These are phyloP conservation scores for Leuciscus waleckii DNA, from an alignment of 2,797 vertebrate genomes.

Conservation along the genomic window DNA sequence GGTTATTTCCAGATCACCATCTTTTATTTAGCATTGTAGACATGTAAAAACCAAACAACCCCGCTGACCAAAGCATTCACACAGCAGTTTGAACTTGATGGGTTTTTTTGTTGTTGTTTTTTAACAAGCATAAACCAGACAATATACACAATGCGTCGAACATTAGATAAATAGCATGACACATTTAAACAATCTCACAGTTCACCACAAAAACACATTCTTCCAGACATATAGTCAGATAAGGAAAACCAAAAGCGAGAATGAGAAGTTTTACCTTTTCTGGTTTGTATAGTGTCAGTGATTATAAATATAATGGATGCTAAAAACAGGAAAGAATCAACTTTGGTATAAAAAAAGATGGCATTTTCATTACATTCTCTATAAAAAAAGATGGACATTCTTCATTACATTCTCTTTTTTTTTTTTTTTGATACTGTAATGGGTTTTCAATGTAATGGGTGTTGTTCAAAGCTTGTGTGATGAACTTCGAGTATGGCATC, in stretches of 20 bases:
- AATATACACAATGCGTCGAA: constrained; percentile 63
- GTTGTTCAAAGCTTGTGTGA: constrained; percentile 5
- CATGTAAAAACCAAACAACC: constrained; percentile 70
- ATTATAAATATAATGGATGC: constrained; percentile 14
- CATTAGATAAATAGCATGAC: constrained; percentile 53
- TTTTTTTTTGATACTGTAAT: not conserved
- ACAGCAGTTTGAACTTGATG: constrained; percentile 64
- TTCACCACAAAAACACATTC: constrained; percentile 61
- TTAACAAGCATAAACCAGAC: constrained; percentile 68
- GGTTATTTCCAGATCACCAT: constrained; percentile 63
- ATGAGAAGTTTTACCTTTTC: not conserved
- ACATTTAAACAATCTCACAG: constrained; percentile 45
- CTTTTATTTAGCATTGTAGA: constrained; percentile 77
- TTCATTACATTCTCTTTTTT: constrained; percentile 56
- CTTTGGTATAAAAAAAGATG: constrained; percentile 54
- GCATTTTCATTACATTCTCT: constrained; percentile 59
- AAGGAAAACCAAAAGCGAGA: constrained; percentile 35
- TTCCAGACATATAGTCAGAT: constrained; percentile 63
- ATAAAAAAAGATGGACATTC: constrained; percentile 50
- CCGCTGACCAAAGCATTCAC: constrained; percentile 72
- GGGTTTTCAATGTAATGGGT: not conserved
- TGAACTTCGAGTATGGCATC: constrained; percentile 34
- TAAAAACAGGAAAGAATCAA: constrained; percentile 33
- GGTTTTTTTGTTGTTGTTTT: constrained; percentile 62
- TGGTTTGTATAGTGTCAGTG: constrained; percentile 18